Evolutionary conservation across 2,113 vertebrate species (phyloP).

Genomic region (Cyanocitta stelleri): DNA sequence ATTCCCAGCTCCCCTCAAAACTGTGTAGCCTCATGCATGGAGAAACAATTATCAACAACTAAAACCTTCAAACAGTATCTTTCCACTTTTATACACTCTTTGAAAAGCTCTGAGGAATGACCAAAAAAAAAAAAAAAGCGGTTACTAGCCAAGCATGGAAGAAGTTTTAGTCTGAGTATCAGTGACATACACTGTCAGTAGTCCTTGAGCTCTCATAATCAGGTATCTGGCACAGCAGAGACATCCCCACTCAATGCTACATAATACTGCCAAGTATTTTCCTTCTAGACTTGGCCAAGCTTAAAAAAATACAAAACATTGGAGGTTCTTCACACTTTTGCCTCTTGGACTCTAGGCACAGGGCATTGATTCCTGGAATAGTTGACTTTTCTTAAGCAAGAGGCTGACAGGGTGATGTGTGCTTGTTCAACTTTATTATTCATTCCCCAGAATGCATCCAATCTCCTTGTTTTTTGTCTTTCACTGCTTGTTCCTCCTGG

Average conservation of each 20-base stretch:
- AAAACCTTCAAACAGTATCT: background rate
- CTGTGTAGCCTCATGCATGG: background rate
- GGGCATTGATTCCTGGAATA: background rate
- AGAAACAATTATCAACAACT: slow-evolving; percentile 5
- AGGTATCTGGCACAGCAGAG: background rate
- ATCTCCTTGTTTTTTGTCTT: background rate
- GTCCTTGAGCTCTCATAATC: background rate
- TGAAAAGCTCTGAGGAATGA: background rate
- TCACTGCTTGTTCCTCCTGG: background rate
- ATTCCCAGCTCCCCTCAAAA: background rate
- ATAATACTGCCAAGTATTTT: background rate
- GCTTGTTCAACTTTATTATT: background rate
- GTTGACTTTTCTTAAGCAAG: background rate
- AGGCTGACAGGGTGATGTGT: background rate
- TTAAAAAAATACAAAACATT: background rate
- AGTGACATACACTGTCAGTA: background rate
- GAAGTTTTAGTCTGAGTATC: background rate
- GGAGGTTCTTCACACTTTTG: background rate
- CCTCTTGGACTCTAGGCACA: background rate
- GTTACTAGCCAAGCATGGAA: background rate
- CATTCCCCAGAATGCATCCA: background rate
- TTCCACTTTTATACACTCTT: background rate
- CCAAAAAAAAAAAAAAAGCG: background rate
- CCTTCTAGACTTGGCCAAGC: background rate
- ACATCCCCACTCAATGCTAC: background rate